Percentiles rank a stretch among this genome's conserved stretches.
phyloP scores from a whole-genome alignment of 2,797 vertebrate genomes.

The Benthosema pterotum region DNA sequence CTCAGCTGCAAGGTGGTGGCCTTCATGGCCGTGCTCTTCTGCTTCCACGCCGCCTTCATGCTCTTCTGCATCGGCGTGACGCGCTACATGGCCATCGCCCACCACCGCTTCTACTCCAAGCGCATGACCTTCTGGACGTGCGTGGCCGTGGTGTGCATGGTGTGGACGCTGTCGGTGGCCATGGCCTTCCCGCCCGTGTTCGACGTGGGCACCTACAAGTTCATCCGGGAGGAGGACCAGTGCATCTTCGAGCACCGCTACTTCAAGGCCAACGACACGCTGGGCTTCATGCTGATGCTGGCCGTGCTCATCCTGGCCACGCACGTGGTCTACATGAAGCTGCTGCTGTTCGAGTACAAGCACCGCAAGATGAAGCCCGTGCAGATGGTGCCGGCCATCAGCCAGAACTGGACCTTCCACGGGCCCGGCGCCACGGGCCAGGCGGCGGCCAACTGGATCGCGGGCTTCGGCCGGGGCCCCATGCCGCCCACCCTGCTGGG shows the following conservation, averaged over 20 bases:
- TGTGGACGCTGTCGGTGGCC: slow-evolving; percentile 90
- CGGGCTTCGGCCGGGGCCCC: slow-evolving; percentile 89
- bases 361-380: slow-evolving; percentile 94
- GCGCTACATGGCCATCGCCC: slow-evolving; percentile 91
- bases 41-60: slow-evolving; percentile 93
- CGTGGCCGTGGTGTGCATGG: slow-evolving; percentile 91
- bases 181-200: slow-evolving; percentile 93
- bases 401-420: slow-evolving; percentile 94
- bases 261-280: slow-evolving; percentile 90
- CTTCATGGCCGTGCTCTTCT: slow-evolving; percentile 92
- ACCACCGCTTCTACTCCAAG: slow-evolving; percentile 92
- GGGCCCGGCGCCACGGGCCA: slow-evolving; percentile 91
- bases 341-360: slow-evolving; percentile 91
- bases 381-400: slow-evolving; percentile 92
- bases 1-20: slow-evolving; percentile 92
- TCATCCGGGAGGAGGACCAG: slow-evolving; percentile 91
- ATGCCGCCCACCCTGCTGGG: slow-evolving; percentile 91
- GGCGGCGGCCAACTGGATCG: slow-evolving; percentile 92
- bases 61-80: slow-evolving; percentile 92
- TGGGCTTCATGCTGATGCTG: slow-evolving; percentile 92
- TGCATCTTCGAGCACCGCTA: slow-evolving; percentile 93
- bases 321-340: slow-evolving; percentile 91
- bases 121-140: slow-evolving; percentile 94
- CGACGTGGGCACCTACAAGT: slow-evolving; percentile 91
- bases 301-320: slow-evolving; percentile 90